Conservation (phyloP, 2,113 vertebrate genomes). For the Catharus minimus region DNA sequence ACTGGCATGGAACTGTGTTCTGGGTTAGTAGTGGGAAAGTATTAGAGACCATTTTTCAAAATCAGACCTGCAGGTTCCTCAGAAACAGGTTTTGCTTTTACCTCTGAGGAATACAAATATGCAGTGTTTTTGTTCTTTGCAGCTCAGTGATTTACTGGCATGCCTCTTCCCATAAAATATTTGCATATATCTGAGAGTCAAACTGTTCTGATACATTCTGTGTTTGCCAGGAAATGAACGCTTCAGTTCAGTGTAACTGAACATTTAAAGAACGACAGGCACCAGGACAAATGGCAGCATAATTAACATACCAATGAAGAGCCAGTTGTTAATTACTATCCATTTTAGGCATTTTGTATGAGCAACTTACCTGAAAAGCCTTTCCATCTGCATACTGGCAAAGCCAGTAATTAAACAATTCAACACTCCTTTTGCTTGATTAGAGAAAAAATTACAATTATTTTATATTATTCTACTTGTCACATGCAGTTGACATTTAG, state of each 20-base stretch:
- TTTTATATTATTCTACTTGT: constrained; percentile 42
- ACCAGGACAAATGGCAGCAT: constrained; percentile 11
- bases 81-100: constrained; percentile 27
- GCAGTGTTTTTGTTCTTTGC: constrained; percentile 57
- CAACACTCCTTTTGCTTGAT: constrained; percentile 33
- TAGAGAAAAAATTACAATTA: constrained; percentile 38
- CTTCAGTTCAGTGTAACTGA: constrained; percentile 35
- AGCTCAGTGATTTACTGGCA: constrained; percentile 62
- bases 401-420: constrained; percentile 63
- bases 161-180: constrained; percentile 59
- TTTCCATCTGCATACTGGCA: constrained; percentile 17
- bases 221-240: constrained; percentile 53
- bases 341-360: constrained; percentile 19
- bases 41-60: constrained; percentile 21
- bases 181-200: constrained; percentile 63
- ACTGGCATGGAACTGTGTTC: background rate
- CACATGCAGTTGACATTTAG: constrained; percentile 15
- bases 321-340: constrained; percentile 33
- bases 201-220: constrained; percentile 49
- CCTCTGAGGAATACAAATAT: constrained; percentile 48
- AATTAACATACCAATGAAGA: constrained; percentile 53
- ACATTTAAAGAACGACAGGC: constrained; percentile 35
- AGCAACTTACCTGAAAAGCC: constrained; percentile 63
- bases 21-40: background rate
- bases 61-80: background rate